These are phyloP conservation scores for Setophaga coronata DNA, from an alignment of 2,113 vertebrate species.

Conservation along the genomic window DNA sequence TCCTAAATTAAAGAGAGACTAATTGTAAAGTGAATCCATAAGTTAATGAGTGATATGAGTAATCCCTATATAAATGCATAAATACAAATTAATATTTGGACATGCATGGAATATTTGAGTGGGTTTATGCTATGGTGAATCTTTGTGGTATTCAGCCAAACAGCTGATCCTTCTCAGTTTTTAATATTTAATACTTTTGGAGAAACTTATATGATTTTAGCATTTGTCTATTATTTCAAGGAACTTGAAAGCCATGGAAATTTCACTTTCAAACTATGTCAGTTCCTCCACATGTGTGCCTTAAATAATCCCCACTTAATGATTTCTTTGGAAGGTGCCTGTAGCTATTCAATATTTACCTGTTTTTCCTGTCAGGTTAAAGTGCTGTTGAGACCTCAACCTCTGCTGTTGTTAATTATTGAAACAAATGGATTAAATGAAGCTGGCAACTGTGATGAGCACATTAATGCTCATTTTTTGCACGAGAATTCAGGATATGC, in stretches of 20 bases:
- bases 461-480: neutral
- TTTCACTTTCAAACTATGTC: neutral
- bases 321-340: neutral
- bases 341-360: neutral
- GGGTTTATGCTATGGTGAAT: neutral
- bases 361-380: neutral
- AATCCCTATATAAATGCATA: neutral
- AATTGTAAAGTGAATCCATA: neutral
- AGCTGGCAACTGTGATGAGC: neutral
- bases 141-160: neutral
- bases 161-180: neutral
- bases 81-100: neutral
- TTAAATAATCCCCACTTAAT: neutral
- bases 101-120: neutral
- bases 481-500: neutral
- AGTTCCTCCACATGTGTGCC: neutral
- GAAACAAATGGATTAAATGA: neutral
- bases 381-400: neutral
- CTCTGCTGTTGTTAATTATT: neutral
- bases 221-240: neutral
- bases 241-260: neutral
- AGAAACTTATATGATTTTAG: neutral
- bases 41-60: neutral
- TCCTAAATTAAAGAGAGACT: neutral
- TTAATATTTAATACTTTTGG: neutral